Evolutionary conservation across 2,888 invertebrate species (phyloP), one percentile per base, ranked within the genome.

Genomic region (Melanotus villosus): DNA sequence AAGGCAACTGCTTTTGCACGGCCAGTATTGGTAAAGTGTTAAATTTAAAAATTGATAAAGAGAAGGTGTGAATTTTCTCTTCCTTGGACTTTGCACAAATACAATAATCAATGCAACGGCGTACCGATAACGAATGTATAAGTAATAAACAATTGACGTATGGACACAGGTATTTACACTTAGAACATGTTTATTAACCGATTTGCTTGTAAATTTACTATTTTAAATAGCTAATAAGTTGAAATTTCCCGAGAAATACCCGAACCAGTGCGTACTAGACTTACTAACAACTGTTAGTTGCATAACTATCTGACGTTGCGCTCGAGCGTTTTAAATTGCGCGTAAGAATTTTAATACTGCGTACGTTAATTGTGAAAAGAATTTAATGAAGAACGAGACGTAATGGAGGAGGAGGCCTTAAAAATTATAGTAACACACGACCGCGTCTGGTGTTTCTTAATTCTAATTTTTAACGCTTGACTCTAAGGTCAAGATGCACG

Each of bases 401-500:
- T 10, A 0, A 21, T 4, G 30, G 19, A 16, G 10, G 18, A 9
- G 32, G 10, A 5, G 32, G 9, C 10, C 32, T 16, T 52, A 12
- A 23, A n/a, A 57, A 58, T 47, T 57, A 58, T 57, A 18, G 36
- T 59, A 59, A 38, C 59, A 18, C 23, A 38, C n/a, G 16, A 45
- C 52, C 30, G 16, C 34, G 65, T 58, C 58, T 58, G 58, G 34
- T 18, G 52, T 45, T 56, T 41, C 60, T 66, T 66, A 59, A 66
- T 66, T 57, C 47, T 57, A 65, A 68, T 68, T 69, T 69, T 65
- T 65, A 69, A 69, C 69, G 65, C 69, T 69, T 69, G 65, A 69
- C 69, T 69, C 59, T 69, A 69, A 69, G 69, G 69, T 69, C 69
- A 69, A 69, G 69, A 69, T 69, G 65, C 65, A 69, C 65, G 60